Conservation (phyloP, 64 coral and sea anemone genomes). For the Pocillopora verrucosa region DNA sequence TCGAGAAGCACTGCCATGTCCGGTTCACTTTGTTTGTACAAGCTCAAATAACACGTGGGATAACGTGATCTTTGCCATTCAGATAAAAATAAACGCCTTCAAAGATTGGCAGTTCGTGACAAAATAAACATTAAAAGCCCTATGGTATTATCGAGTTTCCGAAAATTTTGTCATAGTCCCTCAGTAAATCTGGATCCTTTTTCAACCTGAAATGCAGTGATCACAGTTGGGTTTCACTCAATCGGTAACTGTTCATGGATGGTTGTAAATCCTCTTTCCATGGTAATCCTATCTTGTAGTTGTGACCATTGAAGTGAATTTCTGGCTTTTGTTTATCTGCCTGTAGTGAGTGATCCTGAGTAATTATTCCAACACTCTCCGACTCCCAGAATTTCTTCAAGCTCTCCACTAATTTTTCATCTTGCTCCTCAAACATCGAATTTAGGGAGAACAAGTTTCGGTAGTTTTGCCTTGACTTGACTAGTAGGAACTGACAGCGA, state of each 20-base stretch:
- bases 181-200: slow-evolving; percentile 62
- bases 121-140: no score
- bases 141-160: no score
- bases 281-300: slow-evolving; percentile 68
- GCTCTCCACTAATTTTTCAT: slow-evolving; percentile 29
- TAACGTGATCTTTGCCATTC: no score
- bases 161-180: slow-evolving; percentile 63
- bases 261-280: slow-evolving; percentile 50
- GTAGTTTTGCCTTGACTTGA: slow-evolving; percentile 49
- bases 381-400: slow-evolving; percentile 74
- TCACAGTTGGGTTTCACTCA: slow-evolving; percentile 40
- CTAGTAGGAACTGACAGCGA: neutral
- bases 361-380: slow-evolving; percentile 53
- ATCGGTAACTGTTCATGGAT: slow-evolving; percentile 45
- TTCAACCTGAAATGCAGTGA: slow-evolving; percentile 62
- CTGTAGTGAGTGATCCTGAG: no score
- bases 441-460: slow-evolving; percentile 36
- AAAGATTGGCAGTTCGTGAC: no score
- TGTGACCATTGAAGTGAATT: slow-evolving; percentile 24
- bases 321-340: no score
- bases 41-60: neutral
- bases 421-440: slow-evolving; percentile 14
- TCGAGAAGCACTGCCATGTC: neutral
- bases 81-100: no score
- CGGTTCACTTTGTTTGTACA: neutral